phyloP scores from a whole-genome alignment of 2,113 vertebrate species.

The Helogale parvula region DNA sequence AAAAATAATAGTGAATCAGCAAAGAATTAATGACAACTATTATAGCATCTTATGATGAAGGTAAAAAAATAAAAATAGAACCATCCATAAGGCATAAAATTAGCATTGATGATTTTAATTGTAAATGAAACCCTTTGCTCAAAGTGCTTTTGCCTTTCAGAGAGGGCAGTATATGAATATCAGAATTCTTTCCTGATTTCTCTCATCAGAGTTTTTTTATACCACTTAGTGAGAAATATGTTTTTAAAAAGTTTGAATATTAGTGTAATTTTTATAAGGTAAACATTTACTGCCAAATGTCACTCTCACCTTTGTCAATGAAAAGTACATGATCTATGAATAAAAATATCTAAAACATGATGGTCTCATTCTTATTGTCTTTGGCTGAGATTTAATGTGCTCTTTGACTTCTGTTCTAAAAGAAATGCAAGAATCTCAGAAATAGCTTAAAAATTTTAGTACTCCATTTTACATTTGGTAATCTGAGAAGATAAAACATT shows the following conservation, averaged over 20 bases:
- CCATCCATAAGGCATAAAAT: not conserved
- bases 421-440: not conserved
- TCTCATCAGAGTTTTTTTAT: slow-evolving; percentile 22
- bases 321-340: not conserved
- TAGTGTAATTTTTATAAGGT: not conserved
- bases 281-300: not conserved
- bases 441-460: not conserved
- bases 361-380: not conserved
- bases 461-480: not conserved
- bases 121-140: slow-evolving; percentile 17
- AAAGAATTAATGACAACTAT: not conserved
- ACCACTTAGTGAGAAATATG: slow-evolving; percentile 23
- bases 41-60: not conserved
- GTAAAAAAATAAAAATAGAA: slow-evolving; percentile 22
- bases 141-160: slow-evolving; percentile 48
- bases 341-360: not conserved
- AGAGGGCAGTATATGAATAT: not conserved
- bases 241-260: slow-evolving; percentile 35
- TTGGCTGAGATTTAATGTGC: not conserved
- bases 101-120: slow-evolving; percentile 30
- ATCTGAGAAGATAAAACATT: not conserved
- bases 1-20: slow-evolving; percentile 10
- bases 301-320: not conserved
- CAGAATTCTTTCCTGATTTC: slow-evolving; percentile 48
- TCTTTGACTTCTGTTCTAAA: slow-evolving; percentile 1